Conservation (phyloP, 2,113 vertebrate genomes). For the human (Homo sapiens) region DNA sequence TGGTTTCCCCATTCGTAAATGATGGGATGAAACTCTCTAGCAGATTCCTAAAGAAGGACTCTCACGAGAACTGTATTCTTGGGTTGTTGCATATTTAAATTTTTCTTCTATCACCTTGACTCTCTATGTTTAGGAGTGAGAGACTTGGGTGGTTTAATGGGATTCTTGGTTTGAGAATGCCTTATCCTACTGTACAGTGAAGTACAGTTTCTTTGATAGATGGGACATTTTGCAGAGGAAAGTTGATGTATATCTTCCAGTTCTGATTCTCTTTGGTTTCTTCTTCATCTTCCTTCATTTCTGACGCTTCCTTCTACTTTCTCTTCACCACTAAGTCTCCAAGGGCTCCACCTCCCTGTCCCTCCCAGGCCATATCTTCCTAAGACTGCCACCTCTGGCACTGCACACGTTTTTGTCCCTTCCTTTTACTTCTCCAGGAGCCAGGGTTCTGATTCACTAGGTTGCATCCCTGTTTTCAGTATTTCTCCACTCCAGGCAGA, state of each 20-base stretch:
- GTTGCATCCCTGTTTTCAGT: neutral
- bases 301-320: neutral
- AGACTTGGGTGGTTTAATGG: neutral
- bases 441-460: neutral
- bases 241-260: neutral
- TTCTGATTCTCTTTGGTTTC: neutral
- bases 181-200: neutral
- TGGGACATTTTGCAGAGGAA: neutral
- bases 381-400: fast-evolving
- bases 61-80: neutral
- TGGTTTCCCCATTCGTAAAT: neutral
- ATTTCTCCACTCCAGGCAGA: neutral
- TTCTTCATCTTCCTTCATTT: neutral
- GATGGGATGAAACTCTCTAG: neutral
- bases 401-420: neutral
- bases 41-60: neutral
- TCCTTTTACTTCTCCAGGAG: neutral
- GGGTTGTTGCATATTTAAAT: neutral
- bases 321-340: neutral
- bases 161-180: neutral
- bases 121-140: neutral
- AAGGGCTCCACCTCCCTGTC: neutral
- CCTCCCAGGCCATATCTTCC: neutral
- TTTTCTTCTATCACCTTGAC: neutral
- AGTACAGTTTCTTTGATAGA: neutral